Evolutionary conservation across 2,797 vertebrate species (phyloP).

Genomic region (Pangasius sanitwongsei): DNA sequence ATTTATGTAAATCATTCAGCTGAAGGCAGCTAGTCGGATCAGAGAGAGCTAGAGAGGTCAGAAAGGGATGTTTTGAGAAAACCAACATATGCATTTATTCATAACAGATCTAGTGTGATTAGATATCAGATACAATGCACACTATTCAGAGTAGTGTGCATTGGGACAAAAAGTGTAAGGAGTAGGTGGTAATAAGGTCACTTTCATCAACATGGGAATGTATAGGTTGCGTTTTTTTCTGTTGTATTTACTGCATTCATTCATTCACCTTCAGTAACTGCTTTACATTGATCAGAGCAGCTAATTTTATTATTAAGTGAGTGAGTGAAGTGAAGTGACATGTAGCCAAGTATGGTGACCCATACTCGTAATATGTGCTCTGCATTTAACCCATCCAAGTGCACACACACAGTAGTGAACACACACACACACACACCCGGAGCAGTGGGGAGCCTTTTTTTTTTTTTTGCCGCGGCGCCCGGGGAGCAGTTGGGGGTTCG

Average conservation of each 20-base stretch:
- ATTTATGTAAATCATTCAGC: neutral
- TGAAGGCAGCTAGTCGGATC: neutral
- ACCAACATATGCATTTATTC: neutral
- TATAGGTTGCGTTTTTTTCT: neutral
- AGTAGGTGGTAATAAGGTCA: neutral
- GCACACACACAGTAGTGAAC: no score
- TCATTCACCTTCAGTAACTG: neutral
- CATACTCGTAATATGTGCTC: no score
- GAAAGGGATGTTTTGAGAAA: neutral
- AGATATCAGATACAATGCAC: neutral
- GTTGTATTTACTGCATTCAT: neutral
- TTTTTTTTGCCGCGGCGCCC: no score
- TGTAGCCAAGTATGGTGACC: no score
- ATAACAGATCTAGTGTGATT: neutral
- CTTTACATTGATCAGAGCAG: neutral
- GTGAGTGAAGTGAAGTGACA: no score
- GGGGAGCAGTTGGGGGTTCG: no score
- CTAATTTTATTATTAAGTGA: no score
- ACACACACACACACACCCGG: no score
- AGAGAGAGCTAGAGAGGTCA: neutral
- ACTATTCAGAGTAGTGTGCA: neutral
- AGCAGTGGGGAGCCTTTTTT: no score
- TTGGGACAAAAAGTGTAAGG: neutral
- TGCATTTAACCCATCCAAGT: no score
- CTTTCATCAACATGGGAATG: neutral